These are phyloP conservation scores for Aplysina aerophoba DNA, from an alignment of 37 sponge, comb jelly and placozoan genomes.

Conservation along the genomic window DNA sequence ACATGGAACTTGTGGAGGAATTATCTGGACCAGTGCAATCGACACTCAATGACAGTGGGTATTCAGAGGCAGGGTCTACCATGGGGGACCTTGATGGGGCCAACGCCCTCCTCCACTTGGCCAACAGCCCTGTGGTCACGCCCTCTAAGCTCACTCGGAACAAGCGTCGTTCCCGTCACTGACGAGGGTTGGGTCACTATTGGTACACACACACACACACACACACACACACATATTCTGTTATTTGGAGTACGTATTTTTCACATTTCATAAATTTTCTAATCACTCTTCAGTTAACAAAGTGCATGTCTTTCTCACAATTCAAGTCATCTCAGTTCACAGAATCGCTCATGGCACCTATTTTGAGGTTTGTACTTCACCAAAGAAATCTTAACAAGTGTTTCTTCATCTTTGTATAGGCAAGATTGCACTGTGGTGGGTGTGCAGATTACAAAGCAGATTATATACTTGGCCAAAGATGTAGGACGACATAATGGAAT, in stretches of 20 bases:
- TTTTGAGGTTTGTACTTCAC: too few species aligned
- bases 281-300: neutral
- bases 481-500: too few species aligned
- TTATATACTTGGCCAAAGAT: too few species aligned
- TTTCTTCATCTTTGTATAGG: too few species aligned
- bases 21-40: neutral
- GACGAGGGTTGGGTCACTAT: too few species aligned
- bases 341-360: too few species aligned
- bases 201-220: too few species aligned
- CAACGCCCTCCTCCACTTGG: constrained; percentile 29
- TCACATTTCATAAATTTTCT: constrained; percentile 1
- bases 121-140: constrained; percentile 3
- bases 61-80: constrained; percentile 19
- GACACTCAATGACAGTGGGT: constrained; percentile 29
- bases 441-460: too few species aligned
- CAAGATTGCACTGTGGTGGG: too few species aligned
- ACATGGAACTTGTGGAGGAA: constrained; percentile 20
- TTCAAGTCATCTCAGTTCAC: too few species aligned
- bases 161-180: too few species aligned
- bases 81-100: constrained; percentile 33
- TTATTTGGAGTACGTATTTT: neutral
- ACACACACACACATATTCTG: neutral
- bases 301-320: neutral
- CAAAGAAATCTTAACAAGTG: too few species aligned
- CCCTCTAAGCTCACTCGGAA: neutral